phyloP scores from a whole-genome alignment of 2,888 invertebrate genomes.

The Asteroscopus sphinx region DNA sequence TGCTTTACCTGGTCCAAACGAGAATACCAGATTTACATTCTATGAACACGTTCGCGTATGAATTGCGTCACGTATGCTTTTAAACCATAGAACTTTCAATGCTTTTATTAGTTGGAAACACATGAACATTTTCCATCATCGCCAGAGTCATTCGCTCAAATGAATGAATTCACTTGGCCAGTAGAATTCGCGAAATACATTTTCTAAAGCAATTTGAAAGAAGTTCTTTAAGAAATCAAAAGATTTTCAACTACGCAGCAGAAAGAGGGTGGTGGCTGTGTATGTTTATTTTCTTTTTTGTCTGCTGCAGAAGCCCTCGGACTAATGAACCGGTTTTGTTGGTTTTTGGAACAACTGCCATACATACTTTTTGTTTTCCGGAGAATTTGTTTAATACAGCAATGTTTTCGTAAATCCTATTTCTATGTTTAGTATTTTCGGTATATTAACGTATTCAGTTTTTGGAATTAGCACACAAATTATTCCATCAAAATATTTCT shows the following conservation, averaged over 20 bases:
- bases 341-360: conserved; percentile 71
- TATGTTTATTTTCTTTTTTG: conserved; percentile 78
- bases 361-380: conserved; percentile 62
- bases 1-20: conserved; percentile 25
- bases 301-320: conserved; percentile 68
- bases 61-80: conserved; percentile 50
- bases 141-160: conserved; percentile 34
- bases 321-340: conserved; percentile 80
- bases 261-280: conserved; percentile 61
- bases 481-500: no score
- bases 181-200: conserved; percentile 20
- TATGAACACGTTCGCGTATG: conserved; percentile 28
- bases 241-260: conserved; percentile 64
- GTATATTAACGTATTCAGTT: background rate
- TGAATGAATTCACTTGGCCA: conserved; percentile 11
- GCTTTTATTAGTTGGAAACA: conserved; percentile 40
- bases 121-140: conserved; percentile 50
- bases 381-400: conserved; percentile 47
- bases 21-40: conserved; percentile 41
- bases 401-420: conserved; percentile 19
- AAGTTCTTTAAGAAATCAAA: conserved; percentile 37
- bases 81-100: conserved; percentile 31
- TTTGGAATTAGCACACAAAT: no score
- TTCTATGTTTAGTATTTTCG: conserved; percentile 6
- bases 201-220: conserved; percentile 23